These are phyloP conservation scores for Rhabditoides inermis DNA, from an alignment of 2,888 invertebrate species.

Conservation along the genomic window DNA sequence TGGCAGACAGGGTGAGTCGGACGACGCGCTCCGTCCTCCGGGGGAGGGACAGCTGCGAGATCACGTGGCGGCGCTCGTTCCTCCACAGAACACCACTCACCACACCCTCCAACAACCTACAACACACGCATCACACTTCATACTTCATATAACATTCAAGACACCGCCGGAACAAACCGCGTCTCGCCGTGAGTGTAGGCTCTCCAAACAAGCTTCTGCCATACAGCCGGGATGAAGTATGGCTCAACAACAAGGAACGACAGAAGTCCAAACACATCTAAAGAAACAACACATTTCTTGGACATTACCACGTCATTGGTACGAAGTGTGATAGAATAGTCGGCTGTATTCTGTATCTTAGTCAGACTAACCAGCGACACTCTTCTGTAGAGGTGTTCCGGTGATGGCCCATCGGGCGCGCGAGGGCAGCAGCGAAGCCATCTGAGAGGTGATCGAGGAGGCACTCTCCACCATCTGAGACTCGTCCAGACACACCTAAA, in stretches of 20 bases:
- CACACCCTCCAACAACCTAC: too few species aligned
- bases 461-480: slow-evolving; percentile 70
- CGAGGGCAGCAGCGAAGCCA: slow-evolving; percentile 62
- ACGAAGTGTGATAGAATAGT: slow-evolving; percentile 4
- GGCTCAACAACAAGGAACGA: slow-evolving; percentile 63
- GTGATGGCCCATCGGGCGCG: slow-evolving; percentile 67
- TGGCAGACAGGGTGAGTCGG: too few species aligned
- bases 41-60: too few species aligned
- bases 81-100: too few species aligned
- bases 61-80: too few species aligned
- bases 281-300: neutral
- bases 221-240: slow-evolving; percentile 57
- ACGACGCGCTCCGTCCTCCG: too few species aligned
- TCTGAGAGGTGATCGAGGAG: slow-evolving; percentile 61
- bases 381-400: slow-evolving; percentile 66
- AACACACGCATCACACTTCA: too few species aligned
- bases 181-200: slow-evolving; percentile 58
- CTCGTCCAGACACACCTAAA: slow-evolving; percentile 61
- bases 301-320: neutral
- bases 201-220: slow-evolving; percentile 58
- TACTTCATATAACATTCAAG: too few species aligned
- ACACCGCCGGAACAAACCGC: too few species aligned
- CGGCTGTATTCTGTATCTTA: slow-evolving; percentile 13
- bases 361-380: slow-evolving; percentile 57
- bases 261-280: slow-evolving; percentile 61